Percentiles rank a stretch among this genome's conserved stretches.
These are phyloP conservation scores for Caenorhabditis sp. DNA, from an alignment of 2,888 invertebrate species.

Conservation along the genomic window DNA sequence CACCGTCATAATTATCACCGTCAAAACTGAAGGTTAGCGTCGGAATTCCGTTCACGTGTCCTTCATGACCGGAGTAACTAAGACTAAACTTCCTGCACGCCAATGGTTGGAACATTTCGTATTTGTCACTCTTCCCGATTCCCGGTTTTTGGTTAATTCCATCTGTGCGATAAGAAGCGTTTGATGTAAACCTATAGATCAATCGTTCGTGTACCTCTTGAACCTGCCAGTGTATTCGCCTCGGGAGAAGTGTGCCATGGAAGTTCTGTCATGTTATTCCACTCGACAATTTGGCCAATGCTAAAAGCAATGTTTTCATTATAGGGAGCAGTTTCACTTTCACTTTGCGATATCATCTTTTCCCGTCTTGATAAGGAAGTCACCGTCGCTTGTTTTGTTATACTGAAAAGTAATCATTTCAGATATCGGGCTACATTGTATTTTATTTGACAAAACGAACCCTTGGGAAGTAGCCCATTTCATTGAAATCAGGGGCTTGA, in stretches of 20 bases:
- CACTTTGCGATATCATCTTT: slow-evolving; percentile 30
- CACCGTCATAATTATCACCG: not conserved
- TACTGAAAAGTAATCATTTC: slow-evolving; percentile 19
- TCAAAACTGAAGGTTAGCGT: not conserved
- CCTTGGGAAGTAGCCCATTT: slow-evolving; percentile 3
- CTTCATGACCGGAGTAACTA: slow-evolving; percentile 3
- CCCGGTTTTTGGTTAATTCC: slow-evolving; percentile 22
- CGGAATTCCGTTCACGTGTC: slow-evolving; percentile 10
- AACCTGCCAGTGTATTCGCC: not conserved
- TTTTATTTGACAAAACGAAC: not conserved
- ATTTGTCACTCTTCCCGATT: slow-evolving; percentile 35
- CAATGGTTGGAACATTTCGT: slow-evolving; percentile 32
- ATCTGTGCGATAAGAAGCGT: too few relatives aligned
- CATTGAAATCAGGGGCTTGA: slow-evolving; percentile 3
- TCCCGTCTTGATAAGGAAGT: slow-evolving; percentile 36
- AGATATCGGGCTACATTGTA: slow-evolving; percentile 10
- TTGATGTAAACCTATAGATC: too few relatives aligned
- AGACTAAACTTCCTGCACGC: slow-evolving; percentile 21
- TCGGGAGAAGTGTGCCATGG: not conserved
- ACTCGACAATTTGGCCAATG: slow-evolving; percentile 10
- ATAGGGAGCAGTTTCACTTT: not conserved
- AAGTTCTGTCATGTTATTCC: slow-evolving; percentile 11
- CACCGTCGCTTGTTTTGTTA: slow-evolving; percentile 28
- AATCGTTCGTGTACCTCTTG: not conserved
- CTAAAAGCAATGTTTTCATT: not conserved